Evolutionary conservation across 2,888 invertebrate species (phyloP).

Genomic region (Drosophila neonasuta): DNA sequence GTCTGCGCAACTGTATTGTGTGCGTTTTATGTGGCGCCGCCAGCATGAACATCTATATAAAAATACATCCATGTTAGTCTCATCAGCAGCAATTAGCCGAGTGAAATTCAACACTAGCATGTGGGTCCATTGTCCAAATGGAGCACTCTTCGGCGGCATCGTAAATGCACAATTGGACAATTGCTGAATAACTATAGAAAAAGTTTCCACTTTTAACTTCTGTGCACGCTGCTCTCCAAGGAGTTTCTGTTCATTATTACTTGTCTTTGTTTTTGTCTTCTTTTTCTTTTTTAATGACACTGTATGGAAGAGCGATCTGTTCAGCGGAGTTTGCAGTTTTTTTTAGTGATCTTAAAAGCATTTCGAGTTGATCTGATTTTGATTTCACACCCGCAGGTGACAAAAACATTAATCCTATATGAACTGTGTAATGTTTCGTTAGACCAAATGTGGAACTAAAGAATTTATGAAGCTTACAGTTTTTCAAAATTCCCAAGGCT

Average conservation of each 20-base stretch:
- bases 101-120: conserved; percentile 72
- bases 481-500: no score
- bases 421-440: no score
- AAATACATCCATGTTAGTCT: conserved; percentile 61
- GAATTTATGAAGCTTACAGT: no score
- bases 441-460: no score
- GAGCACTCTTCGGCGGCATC: conserved; percentile 46
- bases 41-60: conserved; percentile 47
- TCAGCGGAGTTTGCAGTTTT: background rate
- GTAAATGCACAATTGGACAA: conserved; percentile 57
- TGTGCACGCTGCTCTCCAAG: conserved; percentile 32
- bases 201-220: conserved; percentile 46
- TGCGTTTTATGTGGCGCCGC: conserved; percentile 64
- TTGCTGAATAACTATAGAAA: conserved; percentile 55
- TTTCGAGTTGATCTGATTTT: background rate
- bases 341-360: background rate
- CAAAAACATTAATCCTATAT: background rate
- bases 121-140: conserved; percentile 69
- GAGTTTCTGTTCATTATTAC: conserved; percentile 24
- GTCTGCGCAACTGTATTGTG: conserved; percentile 26
- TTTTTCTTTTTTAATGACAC: conserved; percentile 4
- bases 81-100: conserved; percentile 69
- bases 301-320: background rate
- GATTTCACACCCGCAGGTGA: background rate
- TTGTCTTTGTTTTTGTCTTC: background rate